These are phyloP conservation scores for Leucophenga varia DNA, from an alignment of 1,140 invertebrate genomes.

Conservation along the genomic window DNA sequence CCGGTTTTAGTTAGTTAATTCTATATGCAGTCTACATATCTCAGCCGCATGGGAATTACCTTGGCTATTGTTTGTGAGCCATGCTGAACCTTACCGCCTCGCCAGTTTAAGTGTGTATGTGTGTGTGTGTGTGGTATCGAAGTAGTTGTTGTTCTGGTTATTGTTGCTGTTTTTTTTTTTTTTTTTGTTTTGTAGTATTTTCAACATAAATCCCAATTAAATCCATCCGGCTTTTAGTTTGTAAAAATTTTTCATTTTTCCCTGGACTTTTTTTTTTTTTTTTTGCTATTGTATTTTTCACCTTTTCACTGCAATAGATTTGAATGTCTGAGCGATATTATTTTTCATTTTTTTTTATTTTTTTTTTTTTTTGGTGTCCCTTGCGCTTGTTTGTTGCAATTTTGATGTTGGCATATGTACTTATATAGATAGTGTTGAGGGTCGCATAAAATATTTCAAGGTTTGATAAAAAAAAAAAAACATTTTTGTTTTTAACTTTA, in stretches of 20 bases:
- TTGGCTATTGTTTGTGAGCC: slow-evolving; percentile 37
- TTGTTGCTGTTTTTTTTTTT: not conserved
- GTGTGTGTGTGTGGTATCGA: not conserved
- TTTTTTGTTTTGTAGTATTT: slow-evolving; percentile 32
- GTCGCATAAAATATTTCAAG: no score
- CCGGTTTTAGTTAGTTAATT: slow-evolving; percentile 26
- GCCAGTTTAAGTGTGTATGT: slow-evolving; percentile 1
- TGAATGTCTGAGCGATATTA: no score
- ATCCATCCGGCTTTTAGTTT: slow-evolving; percentile 44
- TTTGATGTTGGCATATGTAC: no score
- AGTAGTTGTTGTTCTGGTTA: not conserved
- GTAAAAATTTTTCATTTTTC: no score
- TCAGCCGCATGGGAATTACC: slow-evolving; percentile 39
- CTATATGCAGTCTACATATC: no score
- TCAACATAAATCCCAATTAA: slow-evolving; percentile 46
- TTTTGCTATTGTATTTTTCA: not conserved
- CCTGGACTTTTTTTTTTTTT: slow-evolving; percentile 14
- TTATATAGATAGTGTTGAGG: no score
- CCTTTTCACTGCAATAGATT: no score
- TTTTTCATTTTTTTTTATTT: no score
- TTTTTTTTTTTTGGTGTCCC: no score
- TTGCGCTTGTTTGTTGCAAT: no score
- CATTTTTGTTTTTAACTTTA: no score
- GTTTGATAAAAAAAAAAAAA: no score
- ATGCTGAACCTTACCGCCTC: not conserved